A percentile compares a stretch with the other conserved stretches of the same genome.
Evolutionary conservation across 2,888 invertebrate genomes (phyloP).

Genomic region (Lasius fuliginosus): DNA sequence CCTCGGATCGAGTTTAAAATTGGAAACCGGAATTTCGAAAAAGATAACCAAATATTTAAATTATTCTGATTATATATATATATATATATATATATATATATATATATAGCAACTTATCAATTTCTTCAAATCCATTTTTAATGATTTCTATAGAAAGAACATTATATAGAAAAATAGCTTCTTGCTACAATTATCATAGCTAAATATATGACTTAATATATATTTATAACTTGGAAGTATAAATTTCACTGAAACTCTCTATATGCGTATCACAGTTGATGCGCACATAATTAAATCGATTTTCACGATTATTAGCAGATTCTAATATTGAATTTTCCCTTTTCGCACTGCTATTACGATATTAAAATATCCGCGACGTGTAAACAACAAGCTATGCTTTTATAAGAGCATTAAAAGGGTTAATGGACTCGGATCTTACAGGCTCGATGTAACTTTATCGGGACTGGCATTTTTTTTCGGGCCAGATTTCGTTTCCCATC

Average conservation of each 20-base stretch:
- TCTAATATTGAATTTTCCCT: neutral
- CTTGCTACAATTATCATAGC: neutral
- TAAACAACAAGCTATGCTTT: neutral
- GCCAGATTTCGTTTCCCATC: constrained; percentile 18
- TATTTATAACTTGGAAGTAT: neutral
- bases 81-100: too few relatives aligned
- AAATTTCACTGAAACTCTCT: neutral
- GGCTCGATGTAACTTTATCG: constrained; percentile 19
- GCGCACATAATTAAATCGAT: neutral
- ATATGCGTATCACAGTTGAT: neutral
- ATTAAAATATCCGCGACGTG: neutral
- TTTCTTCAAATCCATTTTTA: neutral
- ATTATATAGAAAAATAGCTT: neutral
- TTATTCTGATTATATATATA: too few relatives aligned
- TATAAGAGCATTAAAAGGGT: neutral
- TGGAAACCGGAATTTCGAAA: constrained; percentile 14
- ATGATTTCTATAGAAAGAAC: neutral
- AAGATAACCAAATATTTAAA: constrained; percentile 33
- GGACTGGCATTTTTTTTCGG: neutral
- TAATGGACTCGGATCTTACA: neutral
- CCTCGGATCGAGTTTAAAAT: constrained; percentile 32
- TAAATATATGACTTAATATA: neutral
- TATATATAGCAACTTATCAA: neutral
- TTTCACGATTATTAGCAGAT: neutral
- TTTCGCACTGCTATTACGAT: neutral